Conservation (phyloP, 2,113 vertebrate species). For the Pterocles gutturalis region DNA sequence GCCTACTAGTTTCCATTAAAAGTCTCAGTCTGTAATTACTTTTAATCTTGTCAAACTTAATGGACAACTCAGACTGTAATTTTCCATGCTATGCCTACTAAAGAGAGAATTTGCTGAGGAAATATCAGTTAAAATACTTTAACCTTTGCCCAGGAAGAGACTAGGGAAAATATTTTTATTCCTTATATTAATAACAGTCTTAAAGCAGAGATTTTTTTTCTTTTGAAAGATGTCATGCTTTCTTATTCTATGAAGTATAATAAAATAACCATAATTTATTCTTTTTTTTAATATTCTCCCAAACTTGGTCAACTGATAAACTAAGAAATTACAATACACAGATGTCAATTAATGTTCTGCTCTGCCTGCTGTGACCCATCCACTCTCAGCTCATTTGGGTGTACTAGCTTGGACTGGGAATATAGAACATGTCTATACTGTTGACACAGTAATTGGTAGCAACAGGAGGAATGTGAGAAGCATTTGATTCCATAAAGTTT, state of each 20-base stretch:
- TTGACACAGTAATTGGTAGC: not conserved
- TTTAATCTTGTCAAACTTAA: conserved; percentile 2
- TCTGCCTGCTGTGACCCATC: not conserved
- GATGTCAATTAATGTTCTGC: not conserved
- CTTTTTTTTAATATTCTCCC: not conserved
- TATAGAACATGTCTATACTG: not conserved
- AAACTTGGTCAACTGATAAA: not conserved
- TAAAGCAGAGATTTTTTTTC: not conserved
- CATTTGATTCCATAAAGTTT: not conserved
- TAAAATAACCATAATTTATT: not conserved
- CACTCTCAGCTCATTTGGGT: not conserved
- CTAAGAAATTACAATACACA: not conserved
- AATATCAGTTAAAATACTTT: not conserved
- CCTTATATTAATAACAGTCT: not conserved
- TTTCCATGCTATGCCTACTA: not conserved
- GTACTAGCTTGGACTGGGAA: not conserved
- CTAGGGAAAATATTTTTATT: not conserved
- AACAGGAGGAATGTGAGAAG: not conserved
- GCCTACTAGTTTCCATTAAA: not conserved
- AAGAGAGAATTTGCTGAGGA: not conserved
- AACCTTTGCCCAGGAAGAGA: not conserved
- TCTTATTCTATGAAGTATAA: not conserved
- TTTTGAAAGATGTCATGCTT: not conserved
- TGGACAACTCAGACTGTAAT: not conserved
- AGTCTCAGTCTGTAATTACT: not conserved